Conservation (phyloP, 2,113 vertebrate genomes). For the Osmerus eperlanus region DNA sequence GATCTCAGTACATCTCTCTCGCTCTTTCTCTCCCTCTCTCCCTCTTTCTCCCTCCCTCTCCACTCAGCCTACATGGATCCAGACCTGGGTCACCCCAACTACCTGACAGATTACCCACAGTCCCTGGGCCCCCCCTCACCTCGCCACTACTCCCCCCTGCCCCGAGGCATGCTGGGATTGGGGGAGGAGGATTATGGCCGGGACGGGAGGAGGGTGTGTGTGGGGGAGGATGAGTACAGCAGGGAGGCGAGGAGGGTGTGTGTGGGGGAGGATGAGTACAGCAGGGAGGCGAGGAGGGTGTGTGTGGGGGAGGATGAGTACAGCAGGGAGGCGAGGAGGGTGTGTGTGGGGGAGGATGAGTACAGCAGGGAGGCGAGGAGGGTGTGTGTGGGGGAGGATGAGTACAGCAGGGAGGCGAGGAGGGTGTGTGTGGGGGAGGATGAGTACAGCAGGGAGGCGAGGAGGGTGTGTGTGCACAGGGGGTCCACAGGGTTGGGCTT, state of each 20-base stretch:
- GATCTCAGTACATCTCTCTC: neutral
- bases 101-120: conserved; percentile 84
- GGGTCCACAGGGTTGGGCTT: conserved; percentile 85
- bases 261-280: too few relatives aligned
- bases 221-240: neutral
- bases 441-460: too few relatives aligned
- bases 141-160: conserved; percentile 80
- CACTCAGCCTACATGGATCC: conserved; percentile 83
- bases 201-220: neutral
- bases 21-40: conserved; percentile 17
- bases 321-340: too few relatives aligned
- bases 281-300: too few relatives aligned
- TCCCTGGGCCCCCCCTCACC: conserved; percentile 85
- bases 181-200: conserved; percentile 47
- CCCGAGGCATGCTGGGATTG: conserved; percentile 80
- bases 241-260: too few relatives aligned
- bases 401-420: too few relatives aligned
- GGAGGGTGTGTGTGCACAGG: conserved; percentile 82
- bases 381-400: too few relatives aligned
- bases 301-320: too few relatives aligned
- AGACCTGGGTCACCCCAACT: conserved; percentile 81
- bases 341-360: too few relatives aligned
- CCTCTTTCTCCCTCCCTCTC: conserved; percentile 5
- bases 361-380: too few relatives aligned
- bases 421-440: too few relatives aligned